Base-by-base conservation (phyloP, 2,797 vertebrate species). In the Hirundo rustica region DNA sequence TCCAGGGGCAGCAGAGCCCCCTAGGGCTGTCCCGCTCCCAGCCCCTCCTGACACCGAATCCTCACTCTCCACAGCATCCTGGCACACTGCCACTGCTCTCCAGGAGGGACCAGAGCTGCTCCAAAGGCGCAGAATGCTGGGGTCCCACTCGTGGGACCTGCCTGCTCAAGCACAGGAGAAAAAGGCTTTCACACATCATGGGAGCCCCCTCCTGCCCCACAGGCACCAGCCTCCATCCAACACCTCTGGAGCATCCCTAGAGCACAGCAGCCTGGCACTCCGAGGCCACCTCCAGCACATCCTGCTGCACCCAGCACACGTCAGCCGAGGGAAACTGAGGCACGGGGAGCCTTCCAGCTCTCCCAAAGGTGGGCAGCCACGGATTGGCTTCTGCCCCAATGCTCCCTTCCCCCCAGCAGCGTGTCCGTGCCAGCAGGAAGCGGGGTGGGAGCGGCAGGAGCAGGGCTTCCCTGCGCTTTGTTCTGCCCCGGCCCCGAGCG, bases 381-480 rank as follows among this genome's bases (percentile, higher is more conserved):
- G 0, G 16, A 70, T 32, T 5, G 2, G n/a, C 54, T 40, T 9
- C 42, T 42, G 92, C 20, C 58, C 54, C 1, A 42, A 5, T 1
- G 14, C 66, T 85, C 89, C 91, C 83, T 80, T 36, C 67, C 84
- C 84, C 86, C 65, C 79, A 25, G 65, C 68, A n/a, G 72, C 5
- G 7, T 5, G 47, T 32, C 36, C 1, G 11, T 66, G 75, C 67
- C 85, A 90, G 88, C 96, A 96, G 95, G 93, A 97, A 95, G 94
- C 57, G 0, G 73, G 78, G 22, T 80, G 95, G 95, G 93, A 89
- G 93, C 34, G 50, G 92, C 78, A 60, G 4, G 88, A 88, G 89
- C 67, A 27, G 94, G 93, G 93, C 57, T 95, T 82, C 94, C 95
- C 96, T 68, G 29, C 0, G 87, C 96, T 97, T 96, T 96, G 96